These are phyloP conservation scores for Xiphorhynchus elegans DNA, from an alignment of 2,113 vertebrate species.

Conservation along the genomic window DNA sequence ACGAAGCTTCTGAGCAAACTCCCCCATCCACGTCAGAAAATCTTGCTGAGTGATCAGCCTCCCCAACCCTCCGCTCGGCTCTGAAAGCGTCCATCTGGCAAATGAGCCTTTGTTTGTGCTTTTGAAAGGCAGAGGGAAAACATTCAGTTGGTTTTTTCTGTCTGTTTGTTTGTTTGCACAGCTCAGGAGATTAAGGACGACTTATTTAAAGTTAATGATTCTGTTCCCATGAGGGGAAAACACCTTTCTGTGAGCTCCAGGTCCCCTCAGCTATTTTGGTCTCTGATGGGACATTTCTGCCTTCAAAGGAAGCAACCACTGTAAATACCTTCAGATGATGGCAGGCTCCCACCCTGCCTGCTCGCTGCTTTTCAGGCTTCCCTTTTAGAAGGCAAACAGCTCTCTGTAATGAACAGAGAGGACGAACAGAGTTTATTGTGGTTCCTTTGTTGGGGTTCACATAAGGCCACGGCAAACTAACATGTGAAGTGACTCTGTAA, in stretches of 20 bases:
- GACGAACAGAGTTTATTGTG: not conserved
- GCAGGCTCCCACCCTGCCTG: not conserved
- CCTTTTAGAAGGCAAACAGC: not conserved
- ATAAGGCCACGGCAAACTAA: not conserved
- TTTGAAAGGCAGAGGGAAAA: constrained; percentile 50
- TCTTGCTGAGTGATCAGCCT: constrained; percentile 24
- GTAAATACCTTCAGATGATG: not conserved
- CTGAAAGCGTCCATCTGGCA: constrained; percentile 53
- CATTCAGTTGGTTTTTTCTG: not conserved
- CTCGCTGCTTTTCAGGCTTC: not conserved
- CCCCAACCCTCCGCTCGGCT: not conserved
- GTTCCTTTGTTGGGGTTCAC: not conserved
- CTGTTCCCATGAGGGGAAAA: constrained; percentile 10
- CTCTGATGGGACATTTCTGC: constrained; percentile 11
- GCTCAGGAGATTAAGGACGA: constrained; percentile 46
- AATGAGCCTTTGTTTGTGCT: constrained; percentile 54
- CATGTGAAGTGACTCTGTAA: not conserved
- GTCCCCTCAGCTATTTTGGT: constrained; percentile 24
- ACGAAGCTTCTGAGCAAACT: not conserved
- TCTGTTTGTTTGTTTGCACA: constrained; percentile 62
- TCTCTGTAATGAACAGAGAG: not conserved
- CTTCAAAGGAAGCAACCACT: constrained; percentile 33
- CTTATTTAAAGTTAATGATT: constrained; percentile 52
- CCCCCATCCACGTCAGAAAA: not conserved
- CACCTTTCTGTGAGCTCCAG: constrained; percentile 22